A percentile compares a stretch with the other conserved stretches of the same genome.
phyloP scores from a whole-genome alignment of 2,797 vertebrate genomes.

The Sparidentex hasta region DNA sequence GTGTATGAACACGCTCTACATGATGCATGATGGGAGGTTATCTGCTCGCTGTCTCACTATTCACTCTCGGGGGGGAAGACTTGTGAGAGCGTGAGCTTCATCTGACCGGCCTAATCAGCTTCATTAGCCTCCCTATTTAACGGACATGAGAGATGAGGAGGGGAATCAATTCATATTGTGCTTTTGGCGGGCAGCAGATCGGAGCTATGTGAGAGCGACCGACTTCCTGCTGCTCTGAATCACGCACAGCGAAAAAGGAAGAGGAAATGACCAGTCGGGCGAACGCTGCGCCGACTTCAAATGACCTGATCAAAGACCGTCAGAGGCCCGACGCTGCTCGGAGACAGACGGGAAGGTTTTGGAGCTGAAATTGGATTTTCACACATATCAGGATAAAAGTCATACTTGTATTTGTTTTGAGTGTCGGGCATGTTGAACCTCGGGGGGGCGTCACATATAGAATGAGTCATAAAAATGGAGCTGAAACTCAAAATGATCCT shows the following conservation, averaged over 20 bases:
- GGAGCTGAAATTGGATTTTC: background rate
- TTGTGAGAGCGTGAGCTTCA: slow-evolving; percentile 53
- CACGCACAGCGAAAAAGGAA: slow-evolving; percentile 55
- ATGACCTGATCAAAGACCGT: slow-evolving; percentile 60
- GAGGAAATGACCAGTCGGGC: slow-evolving; percentile 40
- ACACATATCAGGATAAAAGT: background rate
- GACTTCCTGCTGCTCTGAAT: slow-evolving; percentile 49
- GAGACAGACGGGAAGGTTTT: background rate
- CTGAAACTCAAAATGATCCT: too few species aligned
- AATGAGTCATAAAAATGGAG: background rate
- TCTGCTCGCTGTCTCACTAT: slow-evolving; percentile 16
- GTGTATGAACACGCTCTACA: slow-evolving; percentile 60
- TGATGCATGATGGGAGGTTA: slow-evolving; percentile 65
- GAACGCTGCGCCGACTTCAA: slow-evolving; percentile 47
- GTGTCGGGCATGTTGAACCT: background rate
- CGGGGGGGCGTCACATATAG: background rate
- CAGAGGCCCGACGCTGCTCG: background rate
- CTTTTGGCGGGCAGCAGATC: slow-evolving; percentile 53
- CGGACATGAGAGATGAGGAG: slow-evolving; percentile 56
- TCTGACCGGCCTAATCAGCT: slow-evolving; percentile 57
- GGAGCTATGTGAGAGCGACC: background rate
- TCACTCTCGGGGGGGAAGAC: slow-evolving; percentile 21
- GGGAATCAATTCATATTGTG: slow-evolving; percentile 72
- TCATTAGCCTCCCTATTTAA: slow-evolving; percentile 71
- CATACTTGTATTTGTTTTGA: background rate